A percentile compares a stretch with the other conserved stretches of the same genome.
These are phyloP conservation scores for Vespertilio murinus DNA, from an alignment of 2,797 vertebrate species.

Conservation along the genomic window DNA sequence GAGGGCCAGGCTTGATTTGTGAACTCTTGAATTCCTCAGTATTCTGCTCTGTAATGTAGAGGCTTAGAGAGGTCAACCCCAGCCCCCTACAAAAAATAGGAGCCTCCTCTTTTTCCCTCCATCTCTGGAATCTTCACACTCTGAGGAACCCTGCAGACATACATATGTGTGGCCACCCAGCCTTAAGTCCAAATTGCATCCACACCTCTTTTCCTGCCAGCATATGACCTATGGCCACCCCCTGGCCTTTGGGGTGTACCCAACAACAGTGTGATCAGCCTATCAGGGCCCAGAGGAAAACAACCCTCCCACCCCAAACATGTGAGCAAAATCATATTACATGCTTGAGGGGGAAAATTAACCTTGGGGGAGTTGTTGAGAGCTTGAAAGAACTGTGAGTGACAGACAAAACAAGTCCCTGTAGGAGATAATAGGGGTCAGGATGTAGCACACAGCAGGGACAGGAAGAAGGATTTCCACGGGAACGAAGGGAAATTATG, in stretches of 20 bases:
- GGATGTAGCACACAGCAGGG: neutral
- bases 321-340: neutral
- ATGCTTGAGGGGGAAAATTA: too few relatives aligned
- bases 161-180: neutral
- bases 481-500: neutral
- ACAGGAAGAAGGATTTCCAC: neutral
- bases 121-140: neutral
- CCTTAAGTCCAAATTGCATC: neutral
- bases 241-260: neutral
- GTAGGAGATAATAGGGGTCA: neutral
- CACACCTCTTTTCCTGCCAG: neutral
- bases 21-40: neutral
- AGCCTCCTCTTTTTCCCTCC: neutral
- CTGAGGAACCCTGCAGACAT: neutral
- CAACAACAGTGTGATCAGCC: neutral
- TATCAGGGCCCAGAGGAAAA: neutral
- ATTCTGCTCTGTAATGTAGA: neutral
- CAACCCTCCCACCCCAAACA: neutral
- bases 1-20: neutral
- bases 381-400: neutral
- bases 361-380: neutral
- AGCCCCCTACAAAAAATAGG: neutral
- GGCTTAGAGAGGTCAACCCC: neutral
- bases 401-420: neutral
- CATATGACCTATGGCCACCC: neutral